A percentile compares a stretch with the other conserved stretches of the same genome.
phyloP scores from a whole-genome alignment of 1,140 invertebrate genomes.

The Tetraneura akinire region DNA sequence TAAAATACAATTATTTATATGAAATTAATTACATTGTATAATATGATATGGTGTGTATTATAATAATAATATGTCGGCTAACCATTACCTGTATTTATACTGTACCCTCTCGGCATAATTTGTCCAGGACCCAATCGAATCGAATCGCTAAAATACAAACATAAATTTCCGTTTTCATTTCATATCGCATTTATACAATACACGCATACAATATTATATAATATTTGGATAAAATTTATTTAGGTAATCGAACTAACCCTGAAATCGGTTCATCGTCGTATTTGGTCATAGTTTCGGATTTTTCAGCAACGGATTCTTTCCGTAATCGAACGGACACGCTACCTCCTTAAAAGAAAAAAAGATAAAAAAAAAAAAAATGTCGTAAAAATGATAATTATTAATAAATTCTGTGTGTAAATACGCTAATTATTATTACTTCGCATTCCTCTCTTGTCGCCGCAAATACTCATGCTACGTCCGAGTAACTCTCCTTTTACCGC shows the following conservation, averaged over 20 bases:
- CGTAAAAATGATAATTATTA: no score
- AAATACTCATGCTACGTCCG: conserved; percentile 75
- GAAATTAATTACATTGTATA: background rate
- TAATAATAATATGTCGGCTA: no score
- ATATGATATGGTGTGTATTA: no score
- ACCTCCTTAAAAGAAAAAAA: conserved; percentile 30
- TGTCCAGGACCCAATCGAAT: conserved; percentile 72
- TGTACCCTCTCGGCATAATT: conserved; percentile 73
- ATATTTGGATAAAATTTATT: background rate
- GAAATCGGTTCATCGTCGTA: background rate
- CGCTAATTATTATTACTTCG: conserved; percentile 67
- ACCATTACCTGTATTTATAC: conserved; percentile 59
- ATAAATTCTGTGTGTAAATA: no score
- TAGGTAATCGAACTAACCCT: background rate
- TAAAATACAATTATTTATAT: conserved; percentile 8
- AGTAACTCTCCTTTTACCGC: conserved; percentile 74
- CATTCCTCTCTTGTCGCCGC: conserved; percentile 61
- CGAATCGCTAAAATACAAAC: conserved; percentile 6
- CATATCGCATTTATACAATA: background rate
- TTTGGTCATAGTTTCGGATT: background rate
- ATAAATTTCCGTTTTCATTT: background rate
- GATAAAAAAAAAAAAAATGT: no score
- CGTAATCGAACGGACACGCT: background rate
- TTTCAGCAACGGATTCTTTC: conserved; percentile 20
- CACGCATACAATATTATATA: background rate